Base-by-base conservation (phyloP, 2,797 vertebrate species). In the Sitta carolinensis region DNA sequence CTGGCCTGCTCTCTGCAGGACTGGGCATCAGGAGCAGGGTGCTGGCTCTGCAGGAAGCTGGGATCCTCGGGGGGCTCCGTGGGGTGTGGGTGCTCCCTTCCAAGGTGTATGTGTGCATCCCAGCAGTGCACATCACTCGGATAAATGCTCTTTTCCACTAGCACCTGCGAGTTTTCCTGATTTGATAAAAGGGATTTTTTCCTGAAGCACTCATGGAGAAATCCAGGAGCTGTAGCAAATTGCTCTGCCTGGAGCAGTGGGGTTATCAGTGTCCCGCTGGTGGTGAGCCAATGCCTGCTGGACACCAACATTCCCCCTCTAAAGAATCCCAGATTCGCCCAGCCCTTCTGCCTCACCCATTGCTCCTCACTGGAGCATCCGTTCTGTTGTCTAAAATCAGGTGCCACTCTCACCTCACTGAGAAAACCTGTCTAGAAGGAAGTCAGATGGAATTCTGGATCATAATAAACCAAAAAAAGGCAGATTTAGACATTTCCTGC, bases 1-100 rank as follows among this genome's bases (percentile, higher is more conserved):
- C 3, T 10, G 59, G 9, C 3, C 62, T 0, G 40, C 13, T 52
- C 16, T 23, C 12, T 6, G 20, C 22, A 4, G 21, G 20, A 0
- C 0, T 2, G 5, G 1, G 2, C 4, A 16, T 50, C 40, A 18
- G 32, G 1, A 17, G 36, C 22, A 1, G 22, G 0, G 21, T 4
- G 32, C 0, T 25, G 51, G 70, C 2, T 15, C 7, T 0, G 1
- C 12, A 25, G 63, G 36, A 23, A 21, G 38, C 1, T 12, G 52
- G 26, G 32, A n/a, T 58, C 47, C 5, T 0, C 1, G 26, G 50
- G 26, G 19, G 43, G 16, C 36, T 30, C 40, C 4, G 30, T 14
- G 5, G 32, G 0, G 4, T 19, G 40, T 16, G 32, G 17, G 22
- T 36, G 32, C 43, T 50, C 34, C 45, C 23, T 3, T 18, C 1